Evolutionary conservation across 2,888 invertebrate genomes (phyloP).

Genomic region (Holacanthella duospinosa): DNA sequence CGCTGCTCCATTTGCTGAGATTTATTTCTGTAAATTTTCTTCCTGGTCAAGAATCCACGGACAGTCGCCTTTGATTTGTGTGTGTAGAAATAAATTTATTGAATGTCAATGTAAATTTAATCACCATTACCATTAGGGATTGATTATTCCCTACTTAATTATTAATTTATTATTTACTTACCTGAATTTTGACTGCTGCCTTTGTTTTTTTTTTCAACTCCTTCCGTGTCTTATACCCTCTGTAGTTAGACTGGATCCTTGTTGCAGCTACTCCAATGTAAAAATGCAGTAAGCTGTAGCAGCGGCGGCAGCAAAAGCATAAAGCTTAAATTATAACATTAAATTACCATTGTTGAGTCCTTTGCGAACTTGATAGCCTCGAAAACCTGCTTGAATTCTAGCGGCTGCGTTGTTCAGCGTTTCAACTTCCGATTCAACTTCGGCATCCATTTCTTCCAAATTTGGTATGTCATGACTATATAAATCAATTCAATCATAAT

Average conservation of each 20-base stretch:
- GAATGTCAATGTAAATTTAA: no score
- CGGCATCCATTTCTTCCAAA: neutral
- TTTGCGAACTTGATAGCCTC: neutral
- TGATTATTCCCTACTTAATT: neutral
- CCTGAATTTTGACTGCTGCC: conserved; percentile 3
- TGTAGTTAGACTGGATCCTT: neutral
- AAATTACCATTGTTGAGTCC: neutral
- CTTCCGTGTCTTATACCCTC: neutral
- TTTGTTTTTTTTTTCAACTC: neutral
- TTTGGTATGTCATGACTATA: neutral
- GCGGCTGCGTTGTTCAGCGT: neutral
- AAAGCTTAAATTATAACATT: neutral
- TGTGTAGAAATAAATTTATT: neutral
- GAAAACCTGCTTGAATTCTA: neutral
- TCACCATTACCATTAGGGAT: neutral
- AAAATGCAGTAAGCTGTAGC: neutral
- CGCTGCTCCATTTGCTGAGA: neutral
- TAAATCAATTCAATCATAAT: no score
- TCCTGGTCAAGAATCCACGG: neutral
- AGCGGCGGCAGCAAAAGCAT: neutral
- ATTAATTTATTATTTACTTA: neutral
- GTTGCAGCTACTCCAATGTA: neutral
- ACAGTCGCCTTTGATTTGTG: neutral
- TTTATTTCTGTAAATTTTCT: neutral
- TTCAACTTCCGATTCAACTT: neutral